phyloP scores from a whole-genome alignment of 2,888 invertebrate species.

The Noctua janthe region DNA sequence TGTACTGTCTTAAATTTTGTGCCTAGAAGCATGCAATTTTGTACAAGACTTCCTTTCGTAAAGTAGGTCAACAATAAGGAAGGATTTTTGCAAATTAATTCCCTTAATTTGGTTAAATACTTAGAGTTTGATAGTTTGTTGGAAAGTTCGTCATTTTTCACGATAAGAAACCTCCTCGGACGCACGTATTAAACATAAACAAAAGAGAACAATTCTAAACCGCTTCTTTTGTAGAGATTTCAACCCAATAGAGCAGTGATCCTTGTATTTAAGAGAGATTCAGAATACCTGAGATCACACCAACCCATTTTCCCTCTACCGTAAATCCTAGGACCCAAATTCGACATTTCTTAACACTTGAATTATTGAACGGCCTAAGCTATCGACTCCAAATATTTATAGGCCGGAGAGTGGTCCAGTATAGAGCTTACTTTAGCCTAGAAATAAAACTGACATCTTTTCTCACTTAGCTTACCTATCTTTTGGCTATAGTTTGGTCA shows the following conservation, averaged over 20 bases:
- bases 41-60: not conserved
- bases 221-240: not conserved
- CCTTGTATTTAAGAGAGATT: slow-evolving; percentile 24
- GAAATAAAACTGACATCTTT: slow-evolving; percentile 44
- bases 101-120: not conserved
- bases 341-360: slow-evolving; percentile 53
- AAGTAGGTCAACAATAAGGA: not conserved
- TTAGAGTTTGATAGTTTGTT: not conserved
- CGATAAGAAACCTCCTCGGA: no score
- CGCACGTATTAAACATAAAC: not conserved
- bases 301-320: slow-evolving; percentile 27
- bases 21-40: not conserved
- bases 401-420: slow-evolving; percentile 27
- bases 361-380: slow-evolving; percentile 56
- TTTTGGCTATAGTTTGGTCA: slow-evolving; percentile 17
- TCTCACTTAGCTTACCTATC: slow-evolving; percentile 42
- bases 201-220: not conserved
- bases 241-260: slow-evolving; percentile 1
- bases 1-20: not conserved
- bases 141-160: not conserved
- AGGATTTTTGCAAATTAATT: not conserved
- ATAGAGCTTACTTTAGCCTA: slow-evolving; percentile 43
- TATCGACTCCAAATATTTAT: slow-evolving; percentile 53
- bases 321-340: slow-evolving; percentile 30
- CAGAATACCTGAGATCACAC: slow-evolving; percentile 15